Conservation (phyloP, 2,888 invertebrate species). For the Drymonia ruficornis region DNA sequence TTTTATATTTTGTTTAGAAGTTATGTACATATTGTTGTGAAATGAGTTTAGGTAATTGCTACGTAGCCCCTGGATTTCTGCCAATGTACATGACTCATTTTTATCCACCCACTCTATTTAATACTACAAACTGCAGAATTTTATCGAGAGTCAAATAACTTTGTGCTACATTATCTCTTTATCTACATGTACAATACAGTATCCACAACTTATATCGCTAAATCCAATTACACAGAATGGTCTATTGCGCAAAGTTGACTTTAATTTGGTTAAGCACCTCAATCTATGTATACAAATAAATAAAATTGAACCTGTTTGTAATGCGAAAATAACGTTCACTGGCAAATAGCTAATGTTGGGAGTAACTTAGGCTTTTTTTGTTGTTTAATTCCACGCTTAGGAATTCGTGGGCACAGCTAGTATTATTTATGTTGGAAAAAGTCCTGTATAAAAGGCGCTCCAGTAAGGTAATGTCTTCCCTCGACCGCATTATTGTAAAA, state of each 20-base stretch:
- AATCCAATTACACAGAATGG: slow-evolving; percentile 12
- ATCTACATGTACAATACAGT: slow-evolving; percentile 1
- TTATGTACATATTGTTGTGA: background rate
- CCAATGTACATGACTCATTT: background rate
- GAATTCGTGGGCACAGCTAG: too few relatives aligned
- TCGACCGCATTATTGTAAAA: slow-evolving; percentile 33
- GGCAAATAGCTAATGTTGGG: too few relatives aligned
- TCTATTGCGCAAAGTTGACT: slow-evolving; percentile 14
- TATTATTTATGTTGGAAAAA: slow-evolving; percentile 19
- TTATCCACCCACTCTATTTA: background rate
- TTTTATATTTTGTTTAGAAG: background rate
- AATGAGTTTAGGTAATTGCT: background rate
- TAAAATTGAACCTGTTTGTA: too few relatives aligned
- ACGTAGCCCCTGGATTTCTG: background rate
- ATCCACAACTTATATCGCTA: background rate
- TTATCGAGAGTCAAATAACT: background rate
- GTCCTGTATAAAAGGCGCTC: slow-evolving; percentile 7
- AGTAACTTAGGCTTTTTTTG: too few relatives aligned
- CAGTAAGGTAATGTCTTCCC: slow-evolving; percentile 19
- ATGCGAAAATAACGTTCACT: too few relatives aligned
- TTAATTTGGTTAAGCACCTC: slow-evolving; percentile 14
- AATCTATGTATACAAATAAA: too few relatives aligned
- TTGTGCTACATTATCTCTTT: background rate
- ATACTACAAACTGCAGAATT: background rate
- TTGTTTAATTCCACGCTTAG: too few relatives aligned